These are phyloP conservation scores for Gymnoscopelus microlampas DNA, from an alignment of 2,797 vertebrate genomes.

Conservation along the genomic window DNA sequence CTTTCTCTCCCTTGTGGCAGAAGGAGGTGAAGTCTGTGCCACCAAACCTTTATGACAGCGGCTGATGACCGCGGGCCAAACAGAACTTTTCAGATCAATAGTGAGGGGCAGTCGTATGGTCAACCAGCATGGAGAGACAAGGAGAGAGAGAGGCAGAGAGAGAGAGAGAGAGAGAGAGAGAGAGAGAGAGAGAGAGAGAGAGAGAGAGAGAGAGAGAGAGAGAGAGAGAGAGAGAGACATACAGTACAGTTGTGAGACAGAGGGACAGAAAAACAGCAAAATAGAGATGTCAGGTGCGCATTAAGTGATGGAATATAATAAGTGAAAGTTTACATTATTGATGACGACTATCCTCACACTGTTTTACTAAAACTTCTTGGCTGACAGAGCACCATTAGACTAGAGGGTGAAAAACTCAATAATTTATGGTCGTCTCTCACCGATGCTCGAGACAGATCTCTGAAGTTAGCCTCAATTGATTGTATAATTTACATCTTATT, in stretches of 20 bases:
- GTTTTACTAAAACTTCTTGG: slow-evolving; percentile 22
- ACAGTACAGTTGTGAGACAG: too few relatives aligned
- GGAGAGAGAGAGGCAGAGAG: slow-evolving; percentile 1
- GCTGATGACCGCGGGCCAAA: slow-evolving; percentile 51
- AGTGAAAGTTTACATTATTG: too few relatives aligned
- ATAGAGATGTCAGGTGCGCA: too few relatives aligned
- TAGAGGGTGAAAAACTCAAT: slow-evolving; percentile 21
- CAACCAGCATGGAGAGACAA: slow-evolving; percentile 10
- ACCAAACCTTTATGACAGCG: slow-evolving; percentile 54
- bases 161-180: too few relatives aligned
- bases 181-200: not conserved
- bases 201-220: not conserved
- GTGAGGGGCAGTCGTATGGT: slow-evolving; percentile 26
- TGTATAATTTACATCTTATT: too few relatives aligned
- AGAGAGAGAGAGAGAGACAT: not conserved
- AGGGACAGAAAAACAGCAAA: too few relatives aligned
- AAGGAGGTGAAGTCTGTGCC: slow-evolving; percentile 34
- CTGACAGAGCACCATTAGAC: slow-evolving; percentile 38
- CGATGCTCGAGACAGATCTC: not conserved
- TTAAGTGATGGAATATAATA: too few relatives aligned
- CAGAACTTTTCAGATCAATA: slow-evolving; percentile 60
- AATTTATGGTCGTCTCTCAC: slow-evolving; percentile 24
- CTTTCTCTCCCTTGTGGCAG: slow-evolving; percentile 14
- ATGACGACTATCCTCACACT: slow-evolving; percentile 21
- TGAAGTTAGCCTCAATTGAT: not conserved